A percentile compares a stretch with the other conserved stretches of the same genome.
phyloP scores from a whole-genome alignment of 1,140 invertebrate genomes.

The Ylistrum balloti region DNA sequence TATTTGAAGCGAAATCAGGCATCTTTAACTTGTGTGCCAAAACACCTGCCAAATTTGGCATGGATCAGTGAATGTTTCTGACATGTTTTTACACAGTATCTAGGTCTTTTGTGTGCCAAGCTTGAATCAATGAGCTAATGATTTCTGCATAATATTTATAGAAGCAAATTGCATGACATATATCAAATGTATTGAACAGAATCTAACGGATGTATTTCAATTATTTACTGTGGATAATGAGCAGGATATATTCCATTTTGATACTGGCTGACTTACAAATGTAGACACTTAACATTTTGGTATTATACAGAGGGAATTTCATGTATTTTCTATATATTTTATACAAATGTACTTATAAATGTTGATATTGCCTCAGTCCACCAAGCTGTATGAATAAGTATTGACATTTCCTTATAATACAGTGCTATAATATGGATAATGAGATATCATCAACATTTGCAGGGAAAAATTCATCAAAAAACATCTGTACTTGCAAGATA shows the following conservation, averaged over 20 bases:
- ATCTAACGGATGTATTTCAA: slow-evolving; percentile 19
- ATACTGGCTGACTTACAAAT: not conserved
- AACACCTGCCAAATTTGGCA: slow-evolving; percentile 1
- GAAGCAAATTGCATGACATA: slow-evolving; percentile 19
- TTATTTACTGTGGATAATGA: not conserved
- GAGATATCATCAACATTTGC: no score
- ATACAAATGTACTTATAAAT: no score
- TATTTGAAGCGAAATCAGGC: no score
- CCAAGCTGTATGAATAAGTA: no score
- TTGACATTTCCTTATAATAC: no score
- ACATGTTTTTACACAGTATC: not conserved
- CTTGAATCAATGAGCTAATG: slow-evolving; percentile 5
- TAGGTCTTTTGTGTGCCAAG: not conserved
- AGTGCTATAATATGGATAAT: no score
- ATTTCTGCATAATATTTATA: not conserved
- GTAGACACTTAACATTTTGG: no score
- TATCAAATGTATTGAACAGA: not conserved
- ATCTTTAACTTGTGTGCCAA: no score
- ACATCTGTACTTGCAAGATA: no score
- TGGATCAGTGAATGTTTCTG: not conserved
- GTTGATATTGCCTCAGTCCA: no score
- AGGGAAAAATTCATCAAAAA: not conserved
- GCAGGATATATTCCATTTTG: not conserved
- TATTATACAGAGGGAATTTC: not conserved
- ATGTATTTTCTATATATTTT: no score